Evolutionary conservation across 2,113 vertebrate species (phyloP).

Genomic region (Thamnophis sirtalis): DNA sequence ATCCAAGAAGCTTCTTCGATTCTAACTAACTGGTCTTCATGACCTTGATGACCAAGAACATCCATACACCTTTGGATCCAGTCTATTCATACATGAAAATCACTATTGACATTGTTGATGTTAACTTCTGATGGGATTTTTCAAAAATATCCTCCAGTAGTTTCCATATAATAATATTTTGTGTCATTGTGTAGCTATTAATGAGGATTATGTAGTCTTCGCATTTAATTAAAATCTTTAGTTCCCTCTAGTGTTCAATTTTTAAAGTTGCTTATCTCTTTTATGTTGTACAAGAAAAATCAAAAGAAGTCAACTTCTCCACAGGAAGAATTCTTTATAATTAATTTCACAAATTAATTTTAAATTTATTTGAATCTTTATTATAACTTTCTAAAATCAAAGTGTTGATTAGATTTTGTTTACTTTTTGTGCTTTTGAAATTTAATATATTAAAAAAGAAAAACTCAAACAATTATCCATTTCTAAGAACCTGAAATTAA

Average conservation of each 20-base stretch:
- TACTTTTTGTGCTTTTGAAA: background rate
- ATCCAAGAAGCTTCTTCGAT: background rate
- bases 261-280: background rate
- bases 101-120: background rate
- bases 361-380: background rate
- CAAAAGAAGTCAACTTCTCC: background rate
- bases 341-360: background rate
- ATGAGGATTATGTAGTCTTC: background rate
- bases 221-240: background rate
- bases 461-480: background rate
- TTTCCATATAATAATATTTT: background rate
- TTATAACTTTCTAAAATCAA: background rate
- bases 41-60: background rate
- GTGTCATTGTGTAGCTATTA: background rate
- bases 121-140: background rate
- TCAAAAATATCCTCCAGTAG: background rate
- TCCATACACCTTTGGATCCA: background rate
- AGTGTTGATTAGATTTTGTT: background rate
- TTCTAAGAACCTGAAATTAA: background rate
- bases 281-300: background rate
- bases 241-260: background rate
- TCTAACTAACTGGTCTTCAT: background rate
- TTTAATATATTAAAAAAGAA: background rate
- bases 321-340: background rate
- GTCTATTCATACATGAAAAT: background rate